These are phyloP conservation scores for Schizopygopsis pylzovi DNA, from an alignment of 2,797 vertebrate species.

Conservation along the genomic window DNA sequence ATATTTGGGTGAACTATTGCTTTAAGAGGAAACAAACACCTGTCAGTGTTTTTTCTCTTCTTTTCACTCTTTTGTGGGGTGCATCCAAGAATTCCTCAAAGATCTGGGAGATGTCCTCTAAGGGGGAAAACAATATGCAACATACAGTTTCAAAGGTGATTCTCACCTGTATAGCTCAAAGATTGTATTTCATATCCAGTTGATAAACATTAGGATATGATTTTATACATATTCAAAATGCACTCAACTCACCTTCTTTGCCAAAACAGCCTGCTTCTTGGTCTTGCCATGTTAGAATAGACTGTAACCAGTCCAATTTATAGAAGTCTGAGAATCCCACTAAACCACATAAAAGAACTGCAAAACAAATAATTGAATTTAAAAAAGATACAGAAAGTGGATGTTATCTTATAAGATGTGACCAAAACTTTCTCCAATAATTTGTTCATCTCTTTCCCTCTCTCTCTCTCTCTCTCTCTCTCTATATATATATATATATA, in stretches of 20 bases:
- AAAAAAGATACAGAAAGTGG: neutral
- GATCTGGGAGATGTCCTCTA: conserved; percentile 74
- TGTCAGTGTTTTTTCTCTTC: conserved; percentile 78
- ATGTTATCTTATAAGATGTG: neutral
- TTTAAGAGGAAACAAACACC: conserved; percentile 17
- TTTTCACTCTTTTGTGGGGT: conserved; percentile 78
- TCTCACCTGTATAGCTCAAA: neutral
- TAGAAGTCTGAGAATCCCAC: conserved; percentile 87
- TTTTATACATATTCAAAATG: neutral
- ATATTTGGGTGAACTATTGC: neutral
- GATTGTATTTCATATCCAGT: neutral
- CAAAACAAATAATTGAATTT: neutral
- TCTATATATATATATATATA: no score
- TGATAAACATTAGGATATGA: neutral
- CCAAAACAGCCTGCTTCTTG: conserved; percentile 82
- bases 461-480: no score
- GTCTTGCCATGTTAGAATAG: conserved; percentile 83
- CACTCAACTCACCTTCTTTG: conserved; percentile 76
- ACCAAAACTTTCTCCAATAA: neutral
- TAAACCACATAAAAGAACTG: conserved; percentile 88
- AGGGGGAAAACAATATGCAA: conserved; percentile 55
- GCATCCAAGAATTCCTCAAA: conserved; percentile 79
- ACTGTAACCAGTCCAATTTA: conserved; percentile 83
- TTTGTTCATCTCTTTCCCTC: no score
- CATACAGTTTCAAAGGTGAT: neutral